Conservation (phyloP, 1,140 invertebrate species). For the Agrypnia vestita region DNA sequence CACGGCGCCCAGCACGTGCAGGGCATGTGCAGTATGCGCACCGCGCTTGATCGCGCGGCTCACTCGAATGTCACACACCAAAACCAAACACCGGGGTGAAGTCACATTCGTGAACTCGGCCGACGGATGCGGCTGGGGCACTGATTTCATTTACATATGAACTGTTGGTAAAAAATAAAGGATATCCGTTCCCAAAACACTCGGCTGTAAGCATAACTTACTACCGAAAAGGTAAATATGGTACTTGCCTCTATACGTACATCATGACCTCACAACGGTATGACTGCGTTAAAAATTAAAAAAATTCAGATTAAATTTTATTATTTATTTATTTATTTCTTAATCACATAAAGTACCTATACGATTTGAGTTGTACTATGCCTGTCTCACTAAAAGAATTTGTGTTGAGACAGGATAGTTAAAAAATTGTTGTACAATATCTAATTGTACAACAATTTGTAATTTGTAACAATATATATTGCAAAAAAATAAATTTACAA, state of each 20-base stretch:
- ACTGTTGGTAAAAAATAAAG: conserved; percentile 47
- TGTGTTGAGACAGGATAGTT: too few species aligned
- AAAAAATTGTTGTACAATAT: too few species aligned
- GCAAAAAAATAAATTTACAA: too few species aligned
- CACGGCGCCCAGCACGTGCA: not conserved
- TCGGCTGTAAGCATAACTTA: conserved; percentile 4
- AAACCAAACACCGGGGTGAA: conserved; percentile 23
- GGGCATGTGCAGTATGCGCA: conserved; percentile 22
- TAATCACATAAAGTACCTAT: too few species aligned
- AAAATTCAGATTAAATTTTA: too few species aligned
- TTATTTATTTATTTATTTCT: too few species aligned
- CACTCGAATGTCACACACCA: conserved; percentile 35
- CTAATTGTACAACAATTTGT: too few species aligned
- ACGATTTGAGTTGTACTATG: too few species aligned
- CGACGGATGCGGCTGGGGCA: conserved; percentile 43
- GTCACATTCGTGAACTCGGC: conserved; percentile 28
- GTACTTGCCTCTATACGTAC: not conserved
- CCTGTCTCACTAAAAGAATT: too few species aligned
- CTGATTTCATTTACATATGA: conserved; percentile 51
- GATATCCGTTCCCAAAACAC: conserved; percentile 50
- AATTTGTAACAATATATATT: too few species aligned
- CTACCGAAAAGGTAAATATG: not conserved
- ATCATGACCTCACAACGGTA: not conserved
- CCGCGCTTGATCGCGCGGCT: conserved; percentile 29
- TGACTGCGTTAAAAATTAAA: not conserved